phyloP scores from a whole-genome alignment of 2,113 vertebrate species.

The Prunella himalayana region DNA sequence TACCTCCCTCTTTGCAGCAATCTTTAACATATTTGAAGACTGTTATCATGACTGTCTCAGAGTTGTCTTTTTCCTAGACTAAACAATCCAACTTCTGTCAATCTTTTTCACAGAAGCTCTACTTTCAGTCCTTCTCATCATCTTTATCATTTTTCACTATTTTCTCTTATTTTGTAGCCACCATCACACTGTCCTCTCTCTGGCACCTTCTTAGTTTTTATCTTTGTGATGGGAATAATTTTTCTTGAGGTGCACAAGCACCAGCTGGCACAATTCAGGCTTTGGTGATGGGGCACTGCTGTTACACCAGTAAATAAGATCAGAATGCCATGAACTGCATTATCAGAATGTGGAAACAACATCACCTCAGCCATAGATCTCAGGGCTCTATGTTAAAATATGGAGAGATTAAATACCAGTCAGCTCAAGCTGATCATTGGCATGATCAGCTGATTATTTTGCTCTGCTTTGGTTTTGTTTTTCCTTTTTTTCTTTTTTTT shows the following conservation, averaged over 20 bases:
- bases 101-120: constrained; percentile 11
- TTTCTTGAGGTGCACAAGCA: not conserved
- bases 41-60: constrained; percentile 51
- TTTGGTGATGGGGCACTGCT: not conserved
- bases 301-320: not conserved
- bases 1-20: not conserved
- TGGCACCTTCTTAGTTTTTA: not conserved
- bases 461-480: not conserved
- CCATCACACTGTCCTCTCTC: not conserved
- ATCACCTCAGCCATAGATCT: not conserved
- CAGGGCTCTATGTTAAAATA: not conserved
- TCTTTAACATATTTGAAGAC: constrained; percentile 30
- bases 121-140: not conserved
- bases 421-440: not conserved
- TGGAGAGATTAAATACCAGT: not conserved
- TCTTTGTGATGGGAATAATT: not conserved
- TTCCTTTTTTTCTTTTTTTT: accelerated
- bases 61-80: constrained; percentile 57
- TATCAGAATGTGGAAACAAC: not conserved
- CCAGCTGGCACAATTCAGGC: not conserved
- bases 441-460: not conserved
- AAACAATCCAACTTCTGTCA: constrained; percentile 55
- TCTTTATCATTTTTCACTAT: not conserved
- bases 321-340: not conserved
- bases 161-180: not conserved